Evolutionary conservation across 1,140 invertebrate genomes (phyloP), one percentile per base, ranked within the genome.

Genomic region (Tetraneura akinire): DNA sequence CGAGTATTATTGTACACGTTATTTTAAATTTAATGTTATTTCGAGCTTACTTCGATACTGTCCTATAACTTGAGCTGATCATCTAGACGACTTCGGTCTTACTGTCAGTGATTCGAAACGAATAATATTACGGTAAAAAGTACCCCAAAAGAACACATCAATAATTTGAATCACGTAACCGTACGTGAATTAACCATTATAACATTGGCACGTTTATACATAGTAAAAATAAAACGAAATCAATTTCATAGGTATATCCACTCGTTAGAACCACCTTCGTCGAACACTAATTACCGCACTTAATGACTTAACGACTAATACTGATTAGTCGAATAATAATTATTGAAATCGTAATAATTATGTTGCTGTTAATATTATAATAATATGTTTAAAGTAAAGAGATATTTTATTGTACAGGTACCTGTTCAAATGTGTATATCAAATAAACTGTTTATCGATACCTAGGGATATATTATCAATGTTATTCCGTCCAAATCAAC

Each of bases 231-330:
- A n/a, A 32, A 29, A 62, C 60, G 26, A 18, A 62, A 18, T 29
- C 26, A 32, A 14, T 62, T 32, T 37, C 32, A 8, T 37, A 37
- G 16, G 26, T 62, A 62, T 18, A 14, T 29, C 26, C 26, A 23
- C 14, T 62, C 18, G 60, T 62, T 16, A 62, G 26, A 62, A 32
- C 26, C 26, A 60, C 57, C 29, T 37, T 37, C 32, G 8, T 8
- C 8, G 26, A 62, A 62, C n/a, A n/a, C 60, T 32, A 32, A 64
- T 37, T 64, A 64, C 29, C 60, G 60, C 16, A 32, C 60, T 64
- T 32, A 64, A 64, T 32, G 60, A 64, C 60, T 64, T 64, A 37
- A 64, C 60, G 16, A 62, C 60, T 62, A 62, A 62, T 32, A 32
- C 60, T 64, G 60, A 64, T 64, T 64, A 64, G 60, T 32, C 18